Percentiles rank a stretch among this genome's conserved stretches.
phyloP scores from a whole-genome alignment of 2,797 vertebrate species.

The Pseudochirops cupreus region DNA sequence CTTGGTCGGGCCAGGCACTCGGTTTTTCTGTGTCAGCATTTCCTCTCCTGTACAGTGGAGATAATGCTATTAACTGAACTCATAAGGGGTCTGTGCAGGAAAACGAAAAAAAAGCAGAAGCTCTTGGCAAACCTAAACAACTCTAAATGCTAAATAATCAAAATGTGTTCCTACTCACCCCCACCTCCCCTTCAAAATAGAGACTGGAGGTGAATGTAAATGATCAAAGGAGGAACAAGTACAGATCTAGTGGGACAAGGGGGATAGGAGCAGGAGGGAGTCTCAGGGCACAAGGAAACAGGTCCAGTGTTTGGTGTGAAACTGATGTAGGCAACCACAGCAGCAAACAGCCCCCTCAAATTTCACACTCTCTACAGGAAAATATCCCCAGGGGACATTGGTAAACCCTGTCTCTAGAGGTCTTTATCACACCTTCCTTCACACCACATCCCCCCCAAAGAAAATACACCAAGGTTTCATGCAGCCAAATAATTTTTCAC shows the following conservation, averaged over 20 bases:
- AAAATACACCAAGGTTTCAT: not conserved
- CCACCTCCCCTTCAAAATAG: slow-evolving; percentile 52
- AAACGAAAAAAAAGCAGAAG: slow-evolving; percentile 58
- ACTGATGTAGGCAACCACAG: not conserved
- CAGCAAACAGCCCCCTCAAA: not conserved
- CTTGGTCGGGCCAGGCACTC: slow-evolving; percentile 22
- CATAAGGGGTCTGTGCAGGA: not conserved
- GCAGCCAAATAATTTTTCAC: not conserved
- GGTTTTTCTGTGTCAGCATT: slow-evolving; percentile 55
- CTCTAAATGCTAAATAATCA: slow-evolving; percentile 73
- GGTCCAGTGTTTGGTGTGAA: not conserved
- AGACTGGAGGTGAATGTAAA: slow-evolving; percentile 11
- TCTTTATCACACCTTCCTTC: not conserved
- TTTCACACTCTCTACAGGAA: not conserved
- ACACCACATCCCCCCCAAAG: not conserved
- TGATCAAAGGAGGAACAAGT: not conserved
- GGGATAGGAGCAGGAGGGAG: not conserved
- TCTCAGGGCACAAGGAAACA: not conserved
- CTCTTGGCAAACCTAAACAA: slow-evolving; percentile 46
- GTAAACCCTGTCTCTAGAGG: not conserved
- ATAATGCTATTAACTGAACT: slow-evolving; percentile 31
- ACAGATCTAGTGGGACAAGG: not conserved
- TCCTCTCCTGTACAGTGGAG: slow-evolving; percentile 65
- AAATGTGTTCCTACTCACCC: slow-evolving; percentile 31
- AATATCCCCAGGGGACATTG: not conserved